Base-by-base conservation (phyloP, 2,113 vertebrate species). In the Ancistrus triradiatus region DNA sequence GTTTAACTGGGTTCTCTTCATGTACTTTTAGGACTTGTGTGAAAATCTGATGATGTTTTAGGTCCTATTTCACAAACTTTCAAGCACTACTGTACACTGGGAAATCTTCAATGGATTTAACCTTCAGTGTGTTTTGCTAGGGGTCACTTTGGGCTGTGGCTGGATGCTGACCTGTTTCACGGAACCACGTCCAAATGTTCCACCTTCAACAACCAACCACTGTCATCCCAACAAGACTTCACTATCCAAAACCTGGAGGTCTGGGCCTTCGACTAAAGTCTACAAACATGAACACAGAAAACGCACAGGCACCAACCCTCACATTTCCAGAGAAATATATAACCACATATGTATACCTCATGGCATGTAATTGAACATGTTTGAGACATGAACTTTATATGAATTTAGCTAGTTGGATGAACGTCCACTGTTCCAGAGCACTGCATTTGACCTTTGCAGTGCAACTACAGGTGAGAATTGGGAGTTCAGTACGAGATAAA, bases 191-290 rank as follows among this genome's bases (percentile, higher is more conserved):
- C 91, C 64, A 87, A 85, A 72, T 99, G 96, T 68, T 90, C 89
- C 76, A 99, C 96, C 73, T 99, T 99, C 78, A 92, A 93, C 80
- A 99, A 99, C 79, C 91, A 92, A 76, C 92, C 93, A 7, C 87
- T 99, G 58, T 92, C 95, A 21, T 78, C 91, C 66, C 91, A 91
- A 74, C 91, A 94, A 80, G 96, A 99, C 85, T 98, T 98, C 87
- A 95, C 88, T 81, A 85, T 98, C 80, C 95, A 96, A 73, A 93
- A 93, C 49, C 78, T 99, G 27, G 96, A 99, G 86, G 91, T 99
- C 9, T 99, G 96, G 95, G 89, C 88, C 83, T 99, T 99, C 42
- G 91, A 95, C 71, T 98, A 90, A 91, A 76, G 42, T 28, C 74
- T 33, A 46, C 49, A 1, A 22, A 3, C 7, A 13, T 7, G 4